Evolutionary conservation across 1,140 invertebrate species (phyloP).

Genomic region (Triops longicaudatus): DNA sequence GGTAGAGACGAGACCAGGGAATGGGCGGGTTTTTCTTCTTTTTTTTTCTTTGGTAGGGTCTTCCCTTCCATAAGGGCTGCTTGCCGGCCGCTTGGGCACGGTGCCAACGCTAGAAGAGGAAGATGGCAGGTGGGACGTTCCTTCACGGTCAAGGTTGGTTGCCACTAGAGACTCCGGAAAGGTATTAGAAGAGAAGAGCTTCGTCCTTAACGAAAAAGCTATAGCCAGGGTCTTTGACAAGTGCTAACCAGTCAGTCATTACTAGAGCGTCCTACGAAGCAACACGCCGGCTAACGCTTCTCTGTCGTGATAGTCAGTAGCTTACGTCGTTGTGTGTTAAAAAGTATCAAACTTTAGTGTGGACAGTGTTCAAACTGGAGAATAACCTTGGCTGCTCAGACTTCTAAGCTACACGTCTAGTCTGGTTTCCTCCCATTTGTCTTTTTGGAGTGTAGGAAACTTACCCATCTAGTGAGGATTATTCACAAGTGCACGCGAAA

Average conservation of each 20-base stretch:
- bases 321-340: background rate
- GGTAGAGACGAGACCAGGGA: background rate
- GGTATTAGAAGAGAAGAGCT: background rate
- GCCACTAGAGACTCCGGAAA: background rate
- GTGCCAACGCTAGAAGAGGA: background rate
- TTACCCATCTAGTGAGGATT: too few species aligned
- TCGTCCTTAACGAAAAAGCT: background rate
- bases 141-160: constrained; percentile 7
- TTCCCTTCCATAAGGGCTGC: background rate
- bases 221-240: background rate
- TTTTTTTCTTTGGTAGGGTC: too few species aligned
- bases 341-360: too few species aligned
- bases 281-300: background rate
- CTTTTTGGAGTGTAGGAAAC: too few species aligned
- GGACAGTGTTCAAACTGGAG: too few species aligned
- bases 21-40: background rate
- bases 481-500: too few species aligned
- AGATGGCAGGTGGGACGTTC: background rate
- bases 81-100: background rate
- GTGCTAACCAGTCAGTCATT: background rate
- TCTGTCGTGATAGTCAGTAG: background rate
- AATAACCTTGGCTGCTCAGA: too few species aligned
- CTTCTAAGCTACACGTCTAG: too few species aligned
- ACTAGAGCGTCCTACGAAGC: background rate
- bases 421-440: too few species aligned